Evolutionary conservation across 2,888 invertebrate species (phyloP).

Genomic region (Cactoblastis cactorum): DNA sequence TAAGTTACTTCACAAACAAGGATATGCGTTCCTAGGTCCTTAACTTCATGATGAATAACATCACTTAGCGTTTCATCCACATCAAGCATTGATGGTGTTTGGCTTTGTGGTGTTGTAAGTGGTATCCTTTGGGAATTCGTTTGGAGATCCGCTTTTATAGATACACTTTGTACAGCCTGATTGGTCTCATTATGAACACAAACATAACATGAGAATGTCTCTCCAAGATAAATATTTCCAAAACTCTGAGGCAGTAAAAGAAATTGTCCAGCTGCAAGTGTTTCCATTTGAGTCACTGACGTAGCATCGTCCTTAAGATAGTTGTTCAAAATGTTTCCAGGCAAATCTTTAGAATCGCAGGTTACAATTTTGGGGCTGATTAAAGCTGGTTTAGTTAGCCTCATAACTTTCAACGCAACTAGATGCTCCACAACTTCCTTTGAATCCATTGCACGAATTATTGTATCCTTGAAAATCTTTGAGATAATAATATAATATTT

Average conservation of each 20-base stretch:
- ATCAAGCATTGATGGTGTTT: conserved; percentile 79
- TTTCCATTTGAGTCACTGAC: conserved; percentile 89
- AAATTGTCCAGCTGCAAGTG: conserved; percentile 92
- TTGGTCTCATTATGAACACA: conserved; percentile 97
- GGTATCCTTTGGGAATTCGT: conserved; percentile 93
- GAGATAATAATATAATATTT: no score
- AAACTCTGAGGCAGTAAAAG: conserved; percentile 97
- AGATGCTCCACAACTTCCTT: conserved; percentile 82
- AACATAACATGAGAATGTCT: conserved; percentile 98
- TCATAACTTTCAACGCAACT: conserved; percentile 90
- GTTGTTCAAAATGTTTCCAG: conserved; percentile 88
- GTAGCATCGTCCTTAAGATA: conserved; percentile 90
- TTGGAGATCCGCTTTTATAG: conserved; percentile 95
- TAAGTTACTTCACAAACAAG: conserved; percentile 98
- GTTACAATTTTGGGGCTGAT: conserved; percentile 89
- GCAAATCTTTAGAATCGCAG: conserved; percentile 91
- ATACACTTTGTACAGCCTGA: conserved; percentile 89
- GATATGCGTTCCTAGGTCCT: conserved; percentile 98
- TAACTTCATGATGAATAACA: conserved; percentile 99
- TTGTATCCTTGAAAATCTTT: not conserved
- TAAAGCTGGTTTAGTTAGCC: conserved; percentile 94
- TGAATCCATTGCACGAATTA: conserved; percentile 69
- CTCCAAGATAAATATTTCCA: conserved; percentile 98
- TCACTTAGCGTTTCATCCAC: conserved; percentile 95
- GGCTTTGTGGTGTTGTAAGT: conserved; percentile 85